Evolutionary conservation across 2,113 vertebrate species (phyloP), one percentile per base, ranked within the genome.

Genomic region (Dipodomys merriami): DNA sequence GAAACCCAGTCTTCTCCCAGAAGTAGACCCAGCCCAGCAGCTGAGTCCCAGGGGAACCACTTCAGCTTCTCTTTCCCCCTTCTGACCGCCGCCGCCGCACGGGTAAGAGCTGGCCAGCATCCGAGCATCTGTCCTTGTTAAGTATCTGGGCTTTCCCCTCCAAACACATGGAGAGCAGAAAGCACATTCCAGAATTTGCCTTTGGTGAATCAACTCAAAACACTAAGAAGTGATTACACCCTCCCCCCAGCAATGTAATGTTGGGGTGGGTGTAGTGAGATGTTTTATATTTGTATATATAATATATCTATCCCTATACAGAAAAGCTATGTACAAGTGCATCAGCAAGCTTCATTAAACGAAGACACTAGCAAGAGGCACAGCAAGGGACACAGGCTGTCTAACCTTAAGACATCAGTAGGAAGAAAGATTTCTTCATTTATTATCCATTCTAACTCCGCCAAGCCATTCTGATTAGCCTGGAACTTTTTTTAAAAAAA

Each of bases 261-360:
- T 62, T 30, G 80, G 90, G 93, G 93, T 88, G 39, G 76, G 86
- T 44, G 44, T 39, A 68, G 87, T 68, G 91, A 95, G 83, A 94
- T 91, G 92, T 79, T 88, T 97, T 91, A 64, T 78, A 93, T 88
- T 90, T 91, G 67, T 77, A 65, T 80, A 79, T 92, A 94, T 94
- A 88, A 96, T 68, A 95, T 86, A 93, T 72, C 85, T 95, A 62
- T 95, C 84, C 68, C 86, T 97, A 94, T 92, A 92, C 7, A 76
- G 85, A 79, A 88, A 96, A 94, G 35, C 95, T 96, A 96, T 96
- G 93, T 88, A 96, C 97, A 97, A 88, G 73, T 73, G 95, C 97
- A 94, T 92, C 83, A 93, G 97, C 97, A 94, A 97, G 95, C 94
- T 94, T 96, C 97, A 77, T 79, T 91, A 96, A 67, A 96, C 95